Evolutionary conservation across 1,140 invertebrate species (phyloP).

Genomic region (Bradysia coprophila): DNA sequence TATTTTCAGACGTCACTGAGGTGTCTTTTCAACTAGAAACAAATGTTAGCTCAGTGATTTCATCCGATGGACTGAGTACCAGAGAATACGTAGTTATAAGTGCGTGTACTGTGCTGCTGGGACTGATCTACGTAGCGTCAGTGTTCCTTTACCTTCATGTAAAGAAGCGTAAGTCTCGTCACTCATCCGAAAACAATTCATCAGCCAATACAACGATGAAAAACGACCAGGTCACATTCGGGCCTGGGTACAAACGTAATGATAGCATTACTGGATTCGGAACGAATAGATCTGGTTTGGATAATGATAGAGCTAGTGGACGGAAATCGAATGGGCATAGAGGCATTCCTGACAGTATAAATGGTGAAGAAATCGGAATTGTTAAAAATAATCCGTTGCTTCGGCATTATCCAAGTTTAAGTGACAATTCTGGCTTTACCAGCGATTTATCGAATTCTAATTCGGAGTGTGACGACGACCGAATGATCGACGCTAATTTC

Average conservation of each 20-base stretch:
- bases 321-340: conserved; percentile 10
- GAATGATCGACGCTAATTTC: conserved; percentile 6
- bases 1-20: conserved; percentile 51
- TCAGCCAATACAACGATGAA: conserved; percentile 17
- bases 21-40: conserved; percentile 47
- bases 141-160: conserved; percentile 63
- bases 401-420: conserved; percentile 34
- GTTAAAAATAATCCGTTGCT: conserved; percentile 61
- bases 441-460: conserved; percentile 24
- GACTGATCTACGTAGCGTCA: conserved; percentile 64
- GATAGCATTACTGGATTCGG: conserved; percentile 15
- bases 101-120: conserved; percentile 55
- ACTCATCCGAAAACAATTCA: conserved; percentile 9
- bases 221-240: conserved; percentile 22
- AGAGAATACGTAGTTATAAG: conserved; percentile 66
- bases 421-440: conserved; percentile 27
- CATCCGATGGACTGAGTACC: conserved; percentile 31
- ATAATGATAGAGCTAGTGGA: conserved; percentile 1
- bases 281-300: not conserved
- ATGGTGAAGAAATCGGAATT: conserved; percentile 27
- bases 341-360: conserved; percentile 6
- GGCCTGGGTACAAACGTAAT: conserved; percentile 13
- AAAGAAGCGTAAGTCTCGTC: conserved; percentile 27
- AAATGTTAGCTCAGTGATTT: conserved; percentile 11
- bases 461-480: conserved; percentile 16